Evolutionary conservation across 2,888 invertebrate genomes (phyloP), one percentile per base, ranked within the genome.

Genomic region (Girardia tigrina): DNA sequence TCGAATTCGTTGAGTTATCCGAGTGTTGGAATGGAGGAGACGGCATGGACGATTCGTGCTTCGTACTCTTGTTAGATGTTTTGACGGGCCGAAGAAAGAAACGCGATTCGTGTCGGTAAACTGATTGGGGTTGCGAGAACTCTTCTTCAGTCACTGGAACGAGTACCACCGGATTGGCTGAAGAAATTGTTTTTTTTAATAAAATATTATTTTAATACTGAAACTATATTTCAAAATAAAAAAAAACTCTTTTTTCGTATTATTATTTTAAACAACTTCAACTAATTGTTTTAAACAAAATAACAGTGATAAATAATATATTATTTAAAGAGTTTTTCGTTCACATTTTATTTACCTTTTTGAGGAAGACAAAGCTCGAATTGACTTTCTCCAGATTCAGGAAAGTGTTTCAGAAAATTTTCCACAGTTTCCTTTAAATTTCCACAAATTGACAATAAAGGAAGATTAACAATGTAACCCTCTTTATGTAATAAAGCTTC

Each of bases 161-260:
- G n/a, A 56, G 56, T 56, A 56, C n/a, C 56, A 56, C 56, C 56
- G 56, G 56, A 56, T 56, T 56, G n/a, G 56, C 56, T 56, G 56
- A 8, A 56, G n/a, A 4, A 56, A 56, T 12, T 36, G 36, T 36
- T 36, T 36, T 36, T n/a, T n/a, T n/a, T n/a, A n/a, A n/a, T n/a
- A n/a, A n/a, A n/a, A n/a, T n/a, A n/a, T n/a, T n/a, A n/a, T n/a
- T n/a, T n/a, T n/a, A n/a, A n/a, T n/a, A n/a, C n/a, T n/a, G n/a
- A n/a, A n/a, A n/a, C n/a, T n/a, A n/a, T n/a, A n/a, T n/a, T n/a
- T n/a, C n/a, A n/a, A n/a, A n/a, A n/a, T n/a, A n/a, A n/a, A n/a
- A n/a, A n/a, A n/a, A n/a, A n/a, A n/a, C n/a, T n/a, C n/a, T n/a
- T n/a, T n/a, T n/a, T n/a, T n/a, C n/a, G n/a, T n/a, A n/a, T n/a